Base-by-base conservation (phyloP, 2,888 invertebrate genomes). In the Eupelmus urozonus region DNA sequence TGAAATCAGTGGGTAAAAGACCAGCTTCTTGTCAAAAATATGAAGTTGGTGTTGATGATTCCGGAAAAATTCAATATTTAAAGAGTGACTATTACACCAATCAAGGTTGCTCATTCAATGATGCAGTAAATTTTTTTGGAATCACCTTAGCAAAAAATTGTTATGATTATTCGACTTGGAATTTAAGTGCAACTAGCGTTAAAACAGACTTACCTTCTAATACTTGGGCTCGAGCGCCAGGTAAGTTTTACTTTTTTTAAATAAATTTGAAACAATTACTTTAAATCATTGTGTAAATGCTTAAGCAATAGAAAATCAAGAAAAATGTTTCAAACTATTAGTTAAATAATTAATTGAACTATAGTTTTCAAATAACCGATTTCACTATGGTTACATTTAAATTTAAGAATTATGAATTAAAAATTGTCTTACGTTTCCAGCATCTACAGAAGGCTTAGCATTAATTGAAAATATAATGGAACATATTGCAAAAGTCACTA, bases 211-310 rank as follows among this genome's bases (percentile, higher is more conserved):
- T 92, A 0, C 92, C 95, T 0, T 91, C 92, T 3, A 94, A 94
- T 81, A 95, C 95, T 0, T 94, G 92, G 85, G 93, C 93, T 82
- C 91, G 96, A 84, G 93, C 94, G 1, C 96, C 96, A 84, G 94
- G 95, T 93, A 87, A 87, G 81, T 29, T 49, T 25, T n/a, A 11
- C 27, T 5, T 34, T 34, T 34, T 34, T 34, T 34, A 9, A 49
- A 25, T 7, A 29, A n/a, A n/a, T 51, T n/a, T 9, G 34, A 29
- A 59, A 34, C 7, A 18, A 18, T 53, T 18, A 18, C 53, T 4
- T 9, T 18, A 3, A 9, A 53, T 20, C 16, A 18, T 23, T 57
- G 13, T 57, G 55, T 4, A 57, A 57, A 3, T 11, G 25, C 25
- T 27, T 57, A 13, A 57, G 55, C 9, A 25, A 57, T 9, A 34